Percentiles rank a stretch among this genome's conserved stretches.
Evolutionary conservation across 2,888 invertebrate species (phyloP).

Genomic region (Aphidius colemani): DNA sequence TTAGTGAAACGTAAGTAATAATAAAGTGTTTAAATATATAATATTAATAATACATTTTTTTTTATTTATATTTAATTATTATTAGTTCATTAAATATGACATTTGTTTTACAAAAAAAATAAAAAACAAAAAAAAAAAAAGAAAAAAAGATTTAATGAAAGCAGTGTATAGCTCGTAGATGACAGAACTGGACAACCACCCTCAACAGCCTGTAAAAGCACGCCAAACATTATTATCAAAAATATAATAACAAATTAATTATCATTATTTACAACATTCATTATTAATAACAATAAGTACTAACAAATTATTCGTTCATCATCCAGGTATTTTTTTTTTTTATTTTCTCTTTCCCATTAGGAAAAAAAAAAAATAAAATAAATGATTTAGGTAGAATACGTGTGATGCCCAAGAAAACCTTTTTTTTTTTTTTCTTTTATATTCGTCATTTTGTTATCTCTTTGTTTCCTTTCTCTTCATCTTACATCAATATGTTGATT

Average conservation of each 20-base stretch:
- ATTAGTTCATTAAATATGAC: slow-evolving; percentile 40
- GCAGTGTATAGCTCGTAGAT: slow-evolving; percentile 7
- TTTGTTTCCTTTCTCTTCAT: no score
- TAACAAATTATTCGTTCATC: no score
- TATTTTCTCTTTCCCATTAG: no score
- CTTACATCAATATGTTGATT: no score
- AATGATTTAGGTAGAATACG: no score
- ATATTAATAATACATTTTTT: slow-evolving; percentile 26
- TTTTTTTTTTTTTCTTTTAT: no score
- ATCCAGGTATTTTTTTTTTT: no score
- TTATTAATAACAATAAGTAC: no score
- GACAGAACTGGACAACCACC: slow-evolving; percentile 27
- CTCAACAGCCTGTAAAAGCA: slow-evolving; percentile 19
- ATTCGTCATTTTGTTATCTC: no score
- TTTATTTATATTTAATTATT: slow-evolving; percentile 34
- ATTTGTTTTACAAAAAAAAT: slow-evolving; percentile 24
- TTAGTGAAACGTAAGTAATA: slow-evolving; percentile 61
- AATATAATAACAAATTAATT: neutral
- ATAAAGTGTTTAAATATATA: slow-evolving; percentile 37
- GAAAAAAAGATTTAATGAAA: slow-evolving; percentile 13
- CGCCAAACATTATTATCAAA: slow-evolving; percentile 7
- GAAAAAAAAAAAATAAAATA: no score
- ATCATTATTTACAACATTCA: no score
- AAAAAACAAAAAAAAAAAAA: slow-evolving; percentile 2
- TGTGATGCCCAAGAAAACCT: no score